phyloP scores from a whole-genome alignment of 2,888 invertebrate genomes.

The Pachymerium ferrugineum region DNA sequence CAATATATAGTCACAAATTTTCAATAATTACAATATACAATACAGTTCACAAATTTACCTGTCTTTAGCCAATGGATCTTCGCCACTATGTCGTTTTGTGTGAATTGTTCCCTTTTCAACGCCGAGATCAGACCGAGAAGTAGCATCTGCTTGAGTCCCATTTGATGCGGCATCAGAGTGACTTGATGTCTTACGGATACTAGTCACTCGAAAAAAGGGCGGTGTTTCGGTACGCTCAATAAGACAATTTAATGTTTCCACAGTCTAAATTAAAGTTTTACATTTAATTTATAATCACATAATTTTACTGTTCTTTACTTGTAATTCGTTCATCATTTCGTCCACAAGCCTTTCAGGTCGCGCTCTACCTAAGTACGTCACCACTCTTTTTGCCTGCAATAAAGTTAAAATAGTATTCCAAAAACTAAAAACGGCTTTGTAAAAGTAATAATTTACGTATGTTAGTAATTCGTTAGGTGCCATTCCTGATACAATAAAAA shows the following conservation, averaged over 20 bases:
- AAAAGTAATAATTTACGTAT: conserved; percentile 58
- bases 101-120: conserved; percentile 94
- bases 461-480: conserved; percentile 90
- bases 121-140: conserved; percentile 55
- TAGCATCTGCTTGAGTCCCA: conserved; percentile 40
- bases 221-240: conserved; percentile 97
- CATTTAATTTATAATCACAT: neutral
- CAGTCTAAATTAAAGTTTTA: conserved; percentile 54
- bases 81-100: conserved; percentile 69
- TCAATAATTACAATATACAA: neutral
- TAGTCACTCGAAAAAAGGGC: conserved; percentile 89
- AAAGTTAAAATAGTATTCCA: neutral
- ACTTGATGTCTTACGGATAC: conserved; percentile 76
- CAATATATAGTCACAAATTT: too few species aligned
- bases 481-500: conserved; percentile 94
- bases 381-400: conserved; percentile 84
- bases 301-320: conserved; percentile 47
- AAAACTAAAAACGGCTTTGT: neutral
- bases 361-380: conserved; percentile 84
- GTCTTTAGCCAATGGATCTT: conserved; percentile 37
- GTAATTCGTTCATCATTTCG: conserved; percentile 94
- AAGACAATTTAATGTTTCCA: conserved; percentile 90
- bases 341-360: conserved; percentile 88
- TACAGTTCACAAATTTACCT: conserved; percentile 13
- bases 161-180: conserved; percentile 56